Evolutionary conservation across 1,140 invertebrate genomes (phyloP), one percentile per base, ranked within the genome.

Genomic region (Leptinotarsa undecemlineata): DNA sequence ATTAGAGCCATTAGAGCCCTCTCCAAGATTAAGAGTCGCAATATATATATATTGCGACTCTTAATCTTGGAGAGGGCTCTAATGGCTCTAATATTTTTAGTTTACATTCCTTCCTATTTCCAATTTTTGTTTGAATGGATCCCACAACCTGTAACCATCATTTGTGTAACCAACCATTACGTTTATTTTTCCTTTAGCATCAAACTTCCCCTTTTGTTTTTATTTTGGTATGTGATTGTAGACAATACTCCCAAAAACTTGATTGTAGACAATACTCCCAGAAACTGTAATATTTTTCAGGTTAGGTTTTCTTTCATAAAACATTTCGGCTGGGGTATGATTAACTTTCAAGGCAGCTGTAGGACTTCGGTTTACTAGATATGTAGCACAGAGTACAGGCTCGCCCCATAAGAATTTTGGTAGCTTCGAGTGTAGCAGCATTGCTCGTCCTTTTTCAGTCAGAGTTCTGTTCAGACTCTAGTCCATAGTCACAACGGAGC

Each of bases 321-420:
- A 84, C 13, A 84, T 33, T 72, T 85, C 82, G 74, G 76, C 80
- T 62, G 84, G 84, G 17, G 79, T 80, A 57, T 15, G 14, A 73
- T 84, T 82, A 42, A 71, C 51, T 61, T 75, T 26, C 42, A 79
- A 23, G 62, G 64, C 79, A 21, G 79, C 76, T 48, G 74, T 75
- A 21, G 81, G 79, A 63, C 81, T 85, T 68, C 69, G 75, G n/a
- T 86, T 86, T 17, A 84, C 48, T 23, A 84, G 68, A 74, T 83
- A 83, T n/a, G 76, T 81, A 17, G 72, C 26, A 19, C 15, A 71
- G 20, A 71, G 26, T n/a, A 68, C 19, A 11, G 72, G 64, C 70
- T 73, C 72, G 13, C 17, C 72, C 23, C 62, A 51, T 15, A 73
- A 47, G 11, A 48, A 23, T 21, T 81, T 85, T 48, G 69, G 23